These are phyloP conservation scores for Protobothrops mucrosquamatus DNA, from an alignment of 2,113 vertebrate species.

Conservation along the genomic window DNA sequence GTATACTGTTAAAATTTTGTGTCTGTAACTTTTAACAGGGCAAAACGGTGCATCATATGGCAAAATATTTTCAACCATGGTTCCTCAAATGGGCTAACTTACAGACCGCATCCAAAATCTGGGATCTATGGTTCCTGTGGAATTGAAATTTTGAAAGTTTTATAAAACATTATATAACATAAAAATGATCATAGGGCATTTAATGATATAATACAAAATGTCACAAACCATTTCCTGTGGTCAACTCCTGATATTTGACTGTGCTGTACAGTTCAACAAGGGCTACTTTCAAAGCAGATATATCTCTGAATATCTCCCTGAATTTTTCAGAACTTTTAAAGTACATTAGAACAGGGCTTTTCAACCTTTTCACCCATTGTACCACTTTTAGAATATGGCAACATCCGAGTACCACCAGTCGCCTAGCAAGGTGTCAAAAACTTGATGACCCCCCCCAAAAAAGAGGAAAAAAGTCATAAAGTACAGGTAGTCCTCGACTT, in stretches of 20 bases:
- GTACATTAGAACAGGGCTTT: no score
- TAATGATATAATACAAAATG: background rate
- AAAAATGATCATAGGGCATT: background rate
- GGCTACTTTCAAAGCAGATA: background rate
- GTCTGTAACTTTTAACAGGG: background rate
- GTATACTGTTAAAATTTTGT: background rate
- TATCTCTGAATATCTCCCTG: background rate
- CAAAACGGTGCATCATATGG: background rate
- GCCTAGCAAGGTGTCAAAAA: no score
- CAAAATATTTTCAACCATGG: background rate
- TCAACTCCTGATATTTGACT: background rate
- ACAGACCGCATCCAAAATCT: background rate
- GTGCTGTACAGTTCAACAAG: background rate
- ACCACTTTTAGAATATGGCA: no score
- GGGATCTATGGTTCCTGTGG: background rate
- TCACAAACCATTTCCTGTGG: background rate
- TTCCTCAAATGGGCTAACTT: background rate
- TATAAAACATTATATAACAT: background rate
- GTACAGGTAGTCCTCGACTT: no score
- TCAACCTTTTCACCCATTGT: no score
- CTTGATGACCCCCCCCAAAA: no score
- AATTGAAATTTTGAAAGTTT: background rate
- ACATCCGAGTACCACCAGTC: no score
- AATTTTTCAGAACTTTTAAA: background rate
- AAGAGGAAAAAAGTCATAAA: no score